phyloP scores from a whole-genome alignment of 2,888 invertebrate genomes.

The Vanessa cardui region DNA sequence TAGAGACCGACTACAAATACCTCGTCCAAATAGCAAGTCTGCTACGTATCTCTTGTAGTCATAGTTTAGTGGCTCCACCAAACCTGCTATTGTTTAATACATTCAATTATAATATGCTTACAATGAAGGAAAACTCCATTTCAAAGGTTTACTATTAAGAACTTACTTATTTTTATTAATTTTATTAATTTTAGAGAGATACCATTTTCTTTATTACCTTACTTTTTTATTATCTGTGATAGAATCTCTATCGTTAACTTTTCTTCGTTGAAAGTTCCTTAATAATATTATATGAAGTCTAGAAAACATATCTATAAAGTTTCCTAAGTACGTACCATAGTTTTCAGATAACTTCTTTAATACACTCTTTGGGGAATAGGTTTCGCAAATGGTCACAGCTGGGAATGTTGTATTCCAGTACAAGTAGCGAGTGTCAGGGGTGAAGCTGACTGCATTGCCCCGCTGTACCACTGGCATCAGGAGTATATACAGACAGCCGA shows the following conservation, averaged over 20 bases:
- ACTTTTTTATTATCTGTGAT: no score
- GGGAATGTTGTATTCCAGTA: slow-evolving; percentile 85
- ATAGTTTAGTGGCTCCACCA: slow-evolving; percentile 53
- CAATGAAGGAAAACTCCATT: background rate
- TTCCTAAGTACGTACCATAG: slow-evolving; percentile 47
- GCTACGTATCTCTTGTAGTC: slow-evolving; percentile 62
- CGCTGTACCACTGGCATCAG: slow-evolving; percentile 72
- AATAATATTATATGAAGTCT: no score
- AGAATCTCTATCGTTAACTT: no score
- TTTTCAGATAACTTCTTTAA: slow-evolving; percentile 49
- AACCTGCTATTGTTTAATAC: slow-evolving; percentile 48
- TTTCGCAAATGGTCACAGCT: slow-evolving; percentile 83
- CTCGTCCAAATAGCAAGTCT: slow-evolving; percentile 56
- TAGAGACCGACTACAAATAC: slow-evolving; percentile 50
- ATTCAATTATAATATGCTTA: background rate
- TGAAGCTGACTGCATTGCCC: slow-evolving; percentile 83
- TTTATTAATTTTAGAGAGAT: no score
- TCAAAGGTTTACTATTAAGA: no score
- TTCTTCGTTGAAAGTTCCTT: no score
- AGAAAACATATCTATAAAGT: background rate
- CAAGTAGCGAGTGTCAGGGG: slow-evolving; percentile 83
- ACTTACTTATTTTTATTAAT: no score
- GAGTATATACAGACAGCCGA: slow-evolving; percentile 77
- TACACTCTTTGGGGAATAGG: slow-evolving; percentile 54
- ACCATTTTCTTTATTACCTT: no score